Evolutionary conservation across 2,113 vertebrate species (phyloP).

Genomic region (Archilochus colubris): DNA sequence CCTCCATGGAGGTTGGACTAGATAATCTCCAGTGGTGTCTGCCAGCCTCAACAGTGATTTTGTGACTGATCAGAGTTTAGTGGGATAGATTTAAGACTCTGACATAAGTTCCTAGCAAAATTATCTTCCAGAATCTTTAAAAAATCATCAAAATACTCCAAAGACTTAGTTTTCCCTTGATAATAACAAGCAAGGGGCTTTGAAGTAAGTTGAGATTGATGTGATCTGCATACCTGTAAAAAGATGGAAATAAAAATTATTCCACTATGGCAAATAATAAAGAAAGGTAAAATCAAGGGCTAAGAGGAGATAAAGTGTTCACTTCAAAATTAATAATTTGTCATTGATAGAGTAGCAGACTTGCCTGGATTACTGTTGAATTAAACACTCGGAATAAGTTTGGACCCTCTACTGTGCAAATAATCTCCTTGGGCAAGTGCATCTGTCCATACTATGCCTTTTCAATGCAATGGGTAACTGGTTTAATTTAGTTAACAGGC

Average conservation of each 20-base stretch:
- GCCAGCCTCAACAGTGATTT: neutral
- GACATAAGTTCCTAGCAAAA: neutral
- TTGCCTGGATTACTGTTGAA: neutral
- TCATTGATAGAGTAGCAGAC: neutral
- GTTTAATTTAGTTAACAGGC: neutral
- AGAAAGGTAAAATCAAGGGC: neutral
- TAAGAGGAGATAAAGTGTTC: neutral
- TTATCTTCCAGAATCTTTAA: neutral
- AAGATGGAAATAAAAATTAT: neutral
- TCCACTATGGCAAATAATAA: neutral
- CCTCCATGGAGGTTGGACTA: neutral
- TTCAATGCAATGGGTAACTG: neutral
- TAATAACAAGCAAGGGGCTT: neutral
- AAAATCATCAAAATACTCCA: neutral
- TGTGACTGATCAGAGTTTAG: neutral
- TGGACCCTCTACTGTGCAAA: neutral
- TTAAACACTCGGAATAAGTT: neutral
- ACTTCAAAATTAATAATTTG: neutral
- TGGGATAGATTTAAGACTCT: neutral
- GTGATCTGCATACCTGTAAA: neutral
- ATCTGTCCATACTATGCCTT: neutral
- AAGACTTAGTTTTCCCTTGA: neutral
- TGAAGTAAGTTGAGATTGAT: neutral
- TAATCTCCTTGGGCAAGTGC: neutral
- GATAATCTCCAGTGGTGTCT: neutral